Evolutionary conservation across 1,140 invertebrate species (phyloP).

Genomic region (Zaprionus tsacasi): DNA sequence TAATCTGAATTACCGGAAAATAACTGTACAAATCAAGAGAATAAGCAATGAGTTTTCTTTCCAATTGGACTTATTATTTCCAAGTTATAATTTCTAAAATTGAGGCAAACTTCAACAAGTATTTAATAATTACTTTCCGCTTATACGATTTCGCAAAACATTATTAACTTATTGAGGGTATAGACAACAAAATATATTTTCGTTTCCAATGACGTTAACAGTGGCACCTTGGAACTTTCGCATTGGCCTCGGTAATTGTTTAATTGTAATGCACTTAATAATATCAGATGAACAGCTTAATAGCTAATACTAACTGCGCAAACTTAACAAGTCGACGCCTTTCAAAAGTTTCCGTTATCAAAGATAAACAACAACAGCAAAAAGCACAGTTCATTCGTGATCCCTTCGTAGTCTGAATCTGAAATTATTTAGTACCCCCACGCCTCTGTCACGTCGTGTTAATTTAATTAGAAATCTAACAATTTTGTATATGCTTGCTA

Average conservation of each 20-base stretch:
- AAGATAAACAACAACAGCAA: slow-evolving; percentile 39
- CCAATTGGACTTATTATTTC: background rate
- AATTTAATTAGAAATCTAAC: slow-evolving; percentile 52
- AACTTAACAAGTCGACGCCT: slow-evolving; percentile 23
- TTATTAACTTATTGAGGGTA: background rate
- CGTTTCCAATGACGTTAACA: slow-evolving; percentile 14
- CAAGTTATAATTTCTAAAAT: slow-evolving; percentile 1
- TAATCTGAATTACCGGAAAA: background rate
- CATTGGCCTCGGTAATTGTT: slow-evolving; percentile 38
- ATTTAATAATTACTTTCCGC: background rate
- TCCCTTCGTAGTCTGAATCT: background rate
- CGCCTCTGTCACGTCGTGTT: slow-evolving; percentile 39
- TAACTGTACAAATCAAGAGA: background rate
- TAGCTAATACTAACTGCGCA: slow-evolving; percentile 26
- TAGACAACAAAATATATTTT: slow-evolving; percentile 7
- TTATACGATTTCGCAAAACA: background rate
- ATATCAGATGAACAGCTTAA: slow-evolving; percentile 30
- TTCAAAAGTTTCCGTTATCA: slow-evolving; percentile 72
- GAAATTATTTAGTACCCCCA: slow-evolving; percentile 11
- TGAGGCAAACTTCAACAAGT: background rate
- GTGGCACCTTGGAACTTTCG: slow-evolving; percentile 22
- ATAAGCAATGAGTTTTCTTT: background rate
- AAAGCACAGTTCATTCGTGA: background rate
- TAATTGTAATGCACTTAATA: slow-evolving; percentile 26
- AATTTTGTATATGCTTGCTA: slow-evolving; percentile 48